Base-by-base conservation (phyloP, 2,888 invertebrate genomes). In the Drosophila cognata region DNA sequence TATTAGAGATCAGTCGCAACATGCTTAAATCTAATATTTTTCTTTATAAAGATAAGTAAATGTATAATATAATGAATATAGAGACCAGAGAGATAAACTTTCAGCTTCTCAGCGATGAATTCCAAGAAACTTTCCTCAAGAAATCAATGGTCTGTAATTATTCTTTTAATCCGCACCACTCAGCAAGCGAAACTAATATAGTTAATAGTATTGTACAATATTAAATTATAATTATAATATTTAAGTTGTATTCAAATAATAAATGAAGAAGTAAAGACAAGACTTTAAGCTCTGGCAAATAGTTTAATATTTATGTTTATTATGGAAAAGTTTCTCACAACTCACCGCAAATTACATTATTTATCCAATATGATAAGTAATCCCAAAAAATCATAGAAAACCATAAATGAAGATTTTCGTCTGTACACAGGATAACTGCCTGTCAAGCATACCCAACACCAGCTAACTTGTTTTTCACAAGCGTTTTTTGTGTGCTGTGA, bases 401-500 rank as follows among this genome's bases (percentile, higher is more conserved):
- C 13, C 13, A 21, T 21, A 21, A 43, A 13, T 13, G 0, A 7
- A 2, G 13, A 46, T 21, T 25, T 18, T 51, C 11, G 11, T 13
- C n/a, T 31, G 3, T 6, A 2, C 55, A 8, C 18, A 50, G 41
- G 35, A 35, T 16, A 67, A 31, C 29, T 51, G n/a, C 1, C 43
- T 25, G 68, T 57, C 57, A 31, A 48, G 41, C 41, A 36, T 25
- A 50, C 13, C 28, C 38, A 13, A 5, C 11, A 6, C 18, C 13
- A 41, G 13, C 10, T 21, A 18, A 25, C 21, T 52, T 46, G 41
- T 51, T 66, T 62, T 52, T 70, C n/a, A 28, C 29, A 48, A 41
- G 29, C 38, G 41, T 59, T 71, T 69, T 38, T 51, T 57, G 29
- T 51, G 29, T 21, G 25, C 11, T 35, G 1, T 55, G 59, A 58